phyloP scores from a whole-genome alignment of 2,113 vertebrate species.

The Aleadryas rufinucha region DNA sequence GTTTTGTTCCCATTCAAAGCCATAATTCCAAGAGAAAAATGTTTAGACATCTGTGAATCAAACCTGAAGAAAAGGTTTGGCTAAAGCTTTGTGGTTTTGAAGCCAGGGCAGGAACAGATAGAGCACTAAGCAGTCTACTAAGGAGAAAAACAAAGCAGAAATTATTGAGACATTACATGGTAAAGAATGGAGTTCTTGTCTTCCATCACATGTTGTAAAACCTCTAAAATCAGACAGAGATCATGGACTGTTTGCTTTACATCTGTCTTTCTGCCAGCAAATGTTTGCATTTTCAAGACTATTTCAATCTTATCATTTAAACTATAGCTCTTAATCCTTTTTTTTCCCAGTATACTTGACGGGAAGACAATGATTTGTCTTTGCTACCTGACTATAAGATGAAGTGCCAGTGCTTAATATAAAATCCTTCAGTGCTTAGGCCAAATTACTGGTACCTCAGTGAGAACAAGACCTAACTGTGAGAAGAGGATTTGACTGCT shows the following conservation, averaged over 20 bases:
- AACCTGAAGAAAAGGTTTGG: not conserved
- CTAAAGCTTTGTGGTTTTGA: not conserved
- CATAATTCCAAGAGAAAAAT: not conserved
- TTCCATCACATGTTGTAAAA: not conserved
- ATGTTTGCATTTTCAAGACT: conserved; percentile 22
- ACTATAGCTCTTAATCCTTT: not conserved
- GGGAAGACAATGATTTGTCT: not conserved
- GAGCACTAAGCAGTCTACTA: not conserved
- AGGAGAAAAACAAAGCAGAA: not conserved
- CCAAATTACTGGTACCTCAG: not conserved
- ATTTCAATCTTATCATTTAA: not conserved
- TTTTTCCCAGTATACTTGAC: not conserved
- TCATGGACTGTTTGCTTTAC: not conserved
- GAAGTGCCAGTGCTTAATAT: not conserved
- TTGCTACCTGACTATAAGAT: not conserved
- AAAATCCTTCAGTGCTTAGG: not conserved
- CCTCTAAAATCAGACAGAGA: not conserved
- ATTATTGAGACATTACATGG: not conserved
- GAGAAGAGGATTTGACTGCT: not conserved
- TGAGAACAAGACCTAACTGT: not conserved
- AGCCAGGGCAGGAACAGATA: not conserved
- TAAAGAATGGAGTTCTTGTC: not conserved
- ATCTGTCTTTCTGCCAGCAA: not conserved
- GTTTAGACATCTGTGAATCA: not conserved
- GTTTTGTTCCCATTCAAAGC: not conserved